phyloP scores from a whole-genome alignment of 1,140 invertebrate species.

The Drosophila pachea region DNA sequence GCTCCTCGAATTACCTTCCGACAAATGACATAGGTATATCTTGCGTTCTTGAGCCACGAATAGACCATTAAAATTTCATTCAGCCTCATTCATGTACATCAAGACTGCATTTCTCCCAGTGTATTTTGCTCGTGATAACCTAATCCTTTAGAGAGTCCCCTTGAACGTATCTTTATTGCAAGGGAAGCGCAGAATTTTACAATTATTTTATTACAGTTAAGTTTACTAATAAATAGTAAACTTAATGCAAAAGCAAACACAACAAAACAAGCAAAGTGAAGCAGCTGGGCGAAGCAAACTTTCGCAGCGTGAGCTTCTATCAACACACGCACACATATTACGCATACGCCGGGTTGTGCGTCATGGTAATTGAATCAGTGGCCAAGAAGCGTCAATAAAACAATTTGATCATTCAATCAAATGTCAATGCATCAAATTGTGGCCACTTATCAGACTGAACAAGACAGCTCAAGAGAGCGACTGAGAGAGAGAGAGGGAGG shows the following conservation, averaged over 20 bases:
- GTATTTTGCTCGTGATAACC: conserved; percentile 1
- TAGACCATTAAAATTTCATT: too few species aligned
- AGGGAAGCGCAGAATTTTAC: neutral
- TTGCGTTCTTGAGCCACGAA: too few species aligned
- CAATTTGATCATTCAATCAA: conserved; percentile 25
- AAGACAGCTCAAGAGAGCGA: neutral
- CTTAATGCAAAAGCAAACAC: neutral
- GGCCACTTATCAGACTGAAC: conserved; percentile 18
- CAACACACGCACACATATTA: conserved; percentile 12
- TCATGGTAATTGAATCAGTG: conserved; percentile 19
- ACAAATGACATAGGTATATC: too few species aligned
- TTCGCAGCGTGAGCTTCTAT: neutral
- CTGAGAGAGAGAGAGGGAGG: neutral
- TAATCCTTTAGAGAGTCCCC: neutral
- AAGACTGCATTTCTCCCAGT: neutral
- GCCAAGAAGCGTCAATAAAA: conserved; percentile 21
- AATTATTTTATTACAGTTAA: neutral
- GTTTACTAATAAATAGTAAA: neutral
- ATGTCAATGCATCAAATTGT: conserved; percentile 33
- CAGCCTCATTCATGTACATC: too few species aligned
- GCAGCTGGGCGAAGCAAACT: neutral
- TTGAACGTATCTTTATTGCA: neutral
- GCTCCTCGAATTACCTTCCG: too few species aligned
- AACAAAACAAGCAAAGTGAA: neutral
- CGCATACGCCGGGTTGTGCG: conserved; percentile 34